A percentile compares a stretch with the other conserved stretches of the same genome.
Evolutionary conservation across 2,113 vertebrate species (phyloP).

Genomic region (Elgaria multicarinata): DNA sequence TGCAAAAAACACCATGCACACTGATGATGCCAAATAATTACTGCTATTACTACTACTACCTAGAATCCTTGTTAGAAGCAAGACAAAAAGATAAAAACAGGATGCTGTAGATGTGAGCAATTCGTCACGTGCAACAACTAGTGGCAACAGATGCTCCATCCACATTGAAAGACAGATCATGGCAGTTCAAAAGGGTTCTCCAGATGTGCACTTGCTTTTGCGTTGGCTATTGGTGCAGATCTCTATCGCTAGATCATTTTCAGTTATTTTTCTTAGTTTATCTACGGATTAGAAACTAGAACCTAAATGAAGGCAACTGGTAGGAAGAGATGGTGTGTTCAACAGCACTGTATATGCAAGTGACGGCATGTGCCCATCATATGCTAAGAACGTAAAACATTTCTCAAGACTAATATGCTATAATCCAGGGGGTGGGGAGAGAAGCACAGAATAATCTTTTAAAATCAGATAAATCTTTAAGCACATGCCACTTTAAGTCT

Average conservation of each 20-base stretch:
- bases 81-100: background rate
- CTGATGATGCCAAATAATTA: background rate
- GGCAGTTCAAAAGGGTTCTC: background rate
- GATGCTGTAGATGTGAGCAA: background rate
- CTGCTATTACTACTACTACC: background rate
- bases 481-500: slow-evolving; percentile 62
- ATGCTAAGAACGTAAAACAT: background rate
- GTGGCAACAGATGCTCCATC: background rate
- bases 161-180: background rate
- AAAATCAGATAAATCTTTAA: slow-evolving; percentile 54
- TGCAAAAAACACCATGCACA: background rate
- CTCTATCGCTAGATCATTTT: background rate
- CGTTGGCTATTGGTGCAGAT: background rate
- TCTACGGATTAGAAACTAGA: background rate
- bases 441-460: background rate
- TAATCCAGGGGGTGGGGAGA: background rate
- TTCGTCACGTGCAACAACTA: background rate
- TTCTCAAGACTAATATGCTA: background rate
- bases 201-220: background rate
- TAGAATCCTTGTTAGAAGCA: background rate
- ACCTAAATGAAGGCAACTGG: background rate
- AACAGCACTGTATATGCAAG: no score
- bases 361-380: no score
- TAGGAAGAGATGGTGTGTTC: background rate
- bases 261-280: background rate